Conservation (phyloP, 2,797 vertebrate species). For the Loriculus beryllinus region DNA sequence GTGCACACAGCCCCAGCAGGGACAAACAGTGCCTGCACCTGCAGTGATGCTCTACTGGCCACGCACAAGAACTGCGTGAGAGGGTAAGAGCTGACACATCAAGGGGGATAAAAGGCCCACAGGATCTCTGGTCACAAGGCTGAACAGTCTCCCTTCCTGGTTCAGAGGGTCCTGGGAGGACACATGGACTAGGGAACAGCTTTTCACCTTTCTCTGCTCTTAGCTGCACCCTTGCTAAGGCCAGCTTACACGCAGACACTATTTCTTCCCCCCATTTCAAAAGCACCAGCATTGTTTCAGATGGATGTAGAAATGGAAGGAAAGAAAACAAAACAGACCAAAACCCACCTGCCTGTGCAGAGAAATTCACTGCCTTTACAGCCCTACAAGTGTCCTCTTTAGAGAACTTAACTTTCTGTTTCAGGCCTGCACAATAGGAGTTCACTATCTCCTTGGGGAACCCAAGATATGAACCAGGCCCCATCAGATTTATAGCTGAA, state of each 20-base stretch:
- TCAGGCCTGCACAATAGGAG: background rate
- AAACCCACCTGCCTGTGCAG: background rate
- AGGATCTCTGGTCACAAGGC: background rate
- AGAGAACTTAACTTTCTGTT: background rate
- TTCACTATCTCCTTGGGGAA: background rate
- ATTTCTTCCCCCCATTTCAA: background rate
- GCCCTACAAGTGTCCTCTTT: background rate
- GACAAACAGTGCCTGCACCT: background rate
- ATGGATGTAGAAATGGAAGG: background rate
- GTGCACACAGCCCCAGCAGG: background rate
- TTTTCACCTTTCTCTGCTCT: background rate
- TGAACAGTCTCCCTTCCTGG: background rate
- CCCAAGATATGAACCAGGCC: background rate
- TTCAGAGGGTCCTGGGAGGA: background rate
- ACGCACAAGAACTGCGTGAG: background rate
- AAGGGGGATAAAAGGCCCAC: background rate
- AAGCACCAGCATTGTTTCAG: background rate
- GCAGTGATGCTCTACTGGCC: background rate
- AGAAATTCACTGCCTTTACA: background rate
- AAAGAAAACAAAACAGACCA: background rate
- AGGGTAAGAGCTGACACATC: background rate
- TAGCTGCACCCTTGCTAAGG: background rate
- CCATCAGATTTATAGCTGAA: background rate
- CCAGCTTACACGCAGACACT: fast-evolving
- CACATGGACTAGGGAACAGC: background rate